Base-by-base conservation (phyloP, 1,140 invertebrate species). In the Bombus confusus region DNA sequence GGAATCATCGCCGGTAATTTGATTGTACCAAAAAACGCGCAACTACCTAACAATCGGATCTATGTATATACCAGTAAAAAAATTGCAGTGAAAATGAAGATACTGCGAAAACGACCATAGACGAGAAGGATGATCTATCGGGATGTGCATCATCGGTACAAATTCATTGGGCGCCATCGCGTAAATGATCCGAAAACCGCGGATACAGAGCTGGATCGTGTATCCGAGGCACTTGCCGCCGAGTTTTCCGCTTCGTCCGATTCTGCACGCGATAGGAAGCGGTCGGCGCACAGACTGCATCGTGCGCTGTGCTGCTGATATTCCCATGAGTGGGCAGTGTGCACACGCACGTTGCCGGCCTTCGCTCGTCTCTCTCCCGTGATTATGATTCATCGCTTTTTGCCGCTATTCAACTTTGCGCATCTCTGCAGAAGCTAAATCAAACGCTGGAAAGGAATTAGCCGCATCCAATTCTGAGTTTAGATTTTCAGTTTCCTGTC, bases 151-250 rank as follows among this genome's bases (percentile, higher is more conserved):
- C 31, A 62, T 72, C 66, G 57, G 28, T 13, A n/a, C 31, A 59
- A 31, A 75, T 82, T 64, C 57, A 66, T 62, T 47, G 64, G 31
- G 22, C 15, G 47, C 4, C 52, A 52, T 80, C 52, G 66, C 25
- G 76, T 25, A 84, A 84, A 84, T 84, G 83, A 84, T 84, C 76
- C 52, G 76, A 84, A 84, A 84, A 84, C 75, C 83, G 28, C 83
- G 76, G 75, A 84, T 84, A 84, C 68, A 52, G 22, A 6, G n/a
- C 25, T 37, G 25, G 37, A 47, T 72, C 37, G 47, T 39, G 68
- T 22, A 41, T 72, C 71, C 52, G 66, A 59, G 59, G 66, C 12
- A 62, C 76, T 84, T 59, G 64, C 66, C 76, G 47, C 52, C 76
- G 83, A 72, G 76, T 80, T 84, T 84, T 79, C 76, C 76, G 74